phyloP scores from a whole-genome alignment of 2,888 invertebrate genomes.

The Eustalomyia histrio region DNA sequence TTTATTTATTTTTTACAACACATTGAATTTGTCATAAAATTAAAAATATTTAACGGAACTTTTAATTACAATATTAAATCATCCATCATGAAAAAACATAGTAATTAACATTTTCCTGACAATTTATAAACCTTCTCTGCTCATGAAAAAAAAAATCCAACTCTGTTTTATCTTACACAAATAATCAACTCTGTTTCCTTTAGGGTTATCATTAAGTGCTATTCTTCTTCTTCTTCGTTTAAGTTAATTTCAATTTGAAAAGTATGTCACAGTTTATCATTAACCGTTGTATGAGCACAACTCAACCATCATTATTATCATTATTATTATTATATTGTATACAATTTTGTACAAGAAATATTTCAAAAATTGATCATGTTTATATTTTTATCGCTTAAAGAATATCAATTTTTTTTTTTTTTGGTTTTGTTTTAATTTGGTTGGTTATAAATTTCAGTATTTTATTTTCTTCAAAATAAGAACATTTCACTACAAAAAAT shows the following conservation, averaged over 20 bases:
- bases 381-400: conserved; percentile 39
- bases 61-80: conserved; percentile 33
- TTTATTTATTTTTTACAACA: not conserved
- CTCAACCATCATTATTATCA: not conserved
- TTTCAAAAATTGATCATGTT: conserved; percentile 4
- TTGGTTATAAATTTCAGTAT: conserved; percentile 38
- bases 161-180: not conserved
- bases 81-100: conserved; percentile 16
- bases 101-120: not conserved
- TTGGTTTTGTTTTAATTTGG: not conserved
- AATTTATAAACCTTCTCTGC: no score
- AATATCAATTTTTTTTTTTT: conserved; percentile 47
- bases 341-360: not conserved
- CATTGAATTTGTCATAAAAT: conserved; percentile 30
- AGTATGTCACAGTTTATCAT: conserved; percentile 48
- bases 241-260: conserved; percentile 34
- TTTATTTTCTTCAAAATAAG: conserved; percentile 22
- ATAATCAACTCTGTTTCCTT: not conserved
- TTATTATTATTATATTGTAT: not conserved
- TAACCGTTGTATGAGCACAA: conserved; percentile 40
- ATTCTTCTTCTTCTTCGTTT: conserved; percentile 3
- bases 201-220: not conserved
- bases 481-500: conserved; percentile 30
- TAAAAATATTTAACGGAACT: conserved; percentile 41
- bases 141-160: not conserved